phyloP scores from a whole-genome alignment of 2,113 vertebrate genomes.

The Notothenia coriiceps region DNA sequence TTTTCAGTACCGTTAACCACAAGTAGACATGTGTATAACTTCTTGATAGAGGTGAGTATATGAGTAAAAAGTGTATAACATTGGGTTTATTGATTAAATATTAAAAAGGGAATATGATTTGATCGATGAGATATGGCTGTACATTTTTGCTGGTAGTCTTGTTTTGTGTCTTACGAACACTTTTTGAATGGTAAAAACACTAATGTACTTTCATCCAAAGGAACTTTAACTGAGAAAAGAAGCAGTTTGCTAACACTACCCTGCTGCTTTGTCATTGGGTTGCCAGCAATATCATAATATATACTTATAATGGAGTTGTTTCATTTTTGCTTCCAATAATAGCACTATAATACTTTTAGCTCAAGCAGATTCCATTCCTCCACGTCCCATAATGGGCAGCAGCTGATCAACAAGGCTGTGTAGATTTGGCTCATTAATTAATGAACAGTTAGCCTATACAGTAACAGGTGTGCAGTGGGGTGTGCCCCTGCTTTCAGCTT shows the following conservation, averaged over 20 bases:
- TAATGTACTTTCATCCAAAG: neutral
- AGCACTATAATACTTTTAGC: neutral
- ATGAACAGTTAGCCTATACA: neutral
- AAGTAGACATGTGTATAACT: neutral
- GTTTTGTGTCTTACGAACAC: too few species aligned
- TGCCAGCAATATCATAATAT: neutral
- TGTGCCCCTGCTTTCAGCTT: neutral
- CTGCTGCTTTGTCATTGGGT: neutral
- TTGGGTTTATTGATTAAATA: too few species aligned
- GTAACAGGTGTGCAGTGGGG: neutral
- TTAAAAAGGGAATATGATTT: too few species aligned
- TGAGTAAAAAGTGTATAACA: too few species aligned
- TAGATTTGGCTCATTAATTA: neutral
- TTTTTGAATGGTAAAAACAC: too few species aligned
- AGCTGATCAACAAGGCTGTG: neutral
- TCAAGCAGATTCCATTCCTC: neutral
- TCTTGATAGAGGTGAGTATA: too few species aligned
- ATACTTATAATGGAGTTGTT: neutral
- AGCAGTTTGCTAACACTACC: neutral
- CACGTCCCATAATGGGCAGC: neutral
- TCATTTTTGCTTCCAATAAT: neutral
- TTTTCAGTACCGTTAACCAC: neutral
- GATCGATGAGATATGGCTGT: too few species aligned
- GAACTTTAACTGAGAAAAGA: neutral
- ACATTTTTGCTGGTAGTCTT: too few species aligned